Conservation (phyloP, 2,113 vertebrate species). For the Emydura subglobosa region DNA sequence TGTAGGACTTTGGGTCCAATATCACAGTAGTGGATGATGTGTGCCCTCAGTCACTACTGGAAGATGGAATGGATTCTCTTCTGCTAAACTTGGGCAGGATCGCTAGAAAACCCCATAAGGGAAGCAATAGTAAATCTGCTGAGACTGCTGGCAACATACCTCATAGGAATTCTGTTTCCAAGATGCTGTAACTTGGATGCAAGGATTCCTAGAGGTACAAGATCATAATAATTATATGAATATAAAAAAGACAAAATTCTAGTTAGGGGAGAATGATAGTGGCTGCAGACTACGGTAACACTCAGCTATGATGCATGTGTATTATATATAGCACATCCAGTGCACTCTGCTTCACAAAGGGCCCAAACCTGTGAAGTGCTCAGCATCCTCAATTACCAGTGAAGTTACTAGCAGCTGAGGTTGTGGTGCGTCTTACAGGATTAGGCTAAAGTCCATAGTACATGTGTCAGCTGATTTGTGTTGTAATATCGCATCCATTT, state of each 20-base stretch:
- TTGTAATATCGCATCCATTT: fast-evolving
- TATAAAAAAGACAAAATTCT: background rate
- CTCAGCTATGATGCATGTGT: fast-evolving
- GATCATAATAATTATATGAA: background rate
- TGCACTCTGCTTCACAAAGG: fast-evolving
- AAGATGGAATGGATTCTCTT: fast-evolving
- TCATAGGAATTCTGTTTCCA: background rate
- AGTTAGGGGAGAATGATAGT: background rate
- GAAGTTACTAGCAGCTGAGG: background rate
- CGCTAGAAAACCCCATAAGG: background rate
- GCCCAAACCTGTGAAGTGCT: fast-evolving
- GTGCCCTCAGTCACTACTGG: background rate
- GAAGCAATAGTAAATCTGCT: background rate
- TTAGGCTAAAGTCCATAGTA: fast-evolving
- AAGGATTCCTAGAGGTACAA: background rate
- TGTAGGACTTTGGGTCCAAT: background rate
- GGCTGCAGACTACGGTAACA: background rate
- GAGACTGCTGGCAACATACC: background rate
- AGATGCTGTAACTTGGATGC: background rate
- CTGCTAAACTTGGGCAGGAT: fast-evolving
- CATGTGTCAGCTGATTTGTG: background rate
- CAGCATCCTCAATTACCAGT: background rate
- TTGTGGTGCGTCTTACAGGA: background rate
- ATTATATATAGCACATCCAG: background rate
- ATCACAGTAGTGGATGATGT: fast-evolving